Evolutionary conservation across 2,888 invertebrate species (phyloP).

Genomic region (Falcaria lacertinaria): DNA sequence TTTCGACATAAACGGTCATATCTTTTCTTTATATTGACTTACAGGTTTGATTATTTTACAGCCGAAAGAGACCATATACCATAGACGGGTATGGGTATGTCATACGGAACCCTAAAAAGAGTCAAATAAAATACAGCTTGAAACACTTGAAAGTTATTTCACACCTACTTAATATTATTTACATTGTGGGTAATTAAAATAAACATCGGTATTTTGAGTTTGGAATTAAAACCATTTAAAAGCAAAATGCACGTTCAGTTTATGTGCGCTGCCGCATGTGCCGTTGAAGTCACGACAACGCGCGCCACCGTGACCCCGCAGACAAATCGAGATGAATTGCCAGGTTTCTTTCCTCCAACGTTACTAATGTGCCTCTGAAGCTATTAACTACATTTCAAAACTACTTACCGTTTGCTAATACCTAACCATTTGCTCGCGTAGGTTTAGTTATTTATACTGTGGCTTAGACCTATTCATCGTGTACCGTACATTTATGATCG

Average conservation of each 20-base stretch:
- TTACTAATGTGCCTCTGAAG: slow-evolving; percentile 37
- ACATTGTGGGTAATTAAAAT: neutral
- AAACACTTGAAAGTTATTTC: too few relatives aligned
- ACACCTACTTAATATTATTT: neutral
- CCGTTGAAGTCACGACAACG: slow-evolving; percentile 55
- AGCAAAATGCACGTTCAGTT: slow-evolving; percentile 13
- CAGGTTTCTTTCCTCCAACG: slow-evolving; percentile 46
- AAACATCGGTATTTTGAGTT: neutral
- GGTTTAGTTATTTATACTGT: neutral
- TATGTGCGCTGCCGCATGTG: slow-evolving; percentile 33
- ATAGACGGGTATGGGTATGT: too few relatives aligned
- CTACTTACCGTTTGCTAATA: slow-evolving; percentile 26
- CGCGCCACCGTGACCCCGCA: slow-evolving; percentile 57
- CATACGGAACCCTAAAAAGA: too few relatives aligned
- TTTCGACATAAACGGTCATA: too few relatives aligned
- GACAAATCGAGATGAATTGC: slow-evolving; percentile 78
- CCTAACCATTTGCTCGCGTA: slow-evolving; percentile 12
- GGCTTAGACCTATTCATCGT: neutral
- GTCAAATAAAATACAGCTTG: too few relatives aligned
- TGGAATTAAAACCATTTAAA: neutral
- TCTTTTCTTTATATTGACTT: too few relatives aligned
- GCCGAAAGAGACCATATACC: too few relatives aligned
- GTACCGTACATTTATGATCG: neutral
- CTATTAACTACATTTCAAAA: slow-evolving; percentile 43
- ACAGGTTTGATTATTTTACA: too few relatives aligned